Conservation (phyloP, 2,888 invertebrate genomes). For the Scaptomyza parva region DNA sequence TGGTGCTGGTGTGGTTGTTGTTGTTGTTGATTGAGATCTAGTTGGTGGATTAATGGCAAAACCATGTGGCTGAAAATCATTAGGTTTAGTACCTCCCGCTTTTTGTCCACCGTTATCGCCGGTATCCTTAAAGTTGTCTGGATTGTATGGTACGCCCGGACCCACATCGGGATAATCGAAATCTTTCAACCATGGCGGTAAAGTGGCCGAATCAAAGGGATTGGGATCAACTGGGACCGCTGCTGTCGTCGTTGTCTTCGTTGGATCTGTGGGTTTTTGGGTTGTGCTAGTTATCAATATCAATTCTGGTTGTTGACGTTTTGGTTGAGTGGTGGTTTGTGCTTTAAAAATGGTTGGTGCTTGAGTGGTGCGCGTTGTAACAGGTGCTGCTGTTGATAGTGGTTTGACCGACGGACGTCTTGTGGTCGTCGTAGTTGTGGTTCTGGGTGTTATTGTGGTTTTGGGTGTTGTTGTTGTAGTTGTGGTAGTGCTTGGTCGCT, state of each 20-base stretch:
- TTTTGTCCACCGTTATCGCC: constrained; percentile 13
- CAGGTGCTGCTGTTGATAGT: constrained; percentile 27
- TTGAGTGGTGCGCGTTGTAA: constrained; percentile 39
- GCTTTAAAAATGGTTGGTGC: constrained; percentile 41
- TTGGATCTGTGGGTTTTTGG: constrained; percentile 53
- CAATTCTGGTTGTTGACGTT: constrained; percentile 36
- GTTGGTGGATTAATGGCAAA: constrained; percentile 35
- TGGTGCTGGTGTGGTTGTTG: constrained; percentile 28
- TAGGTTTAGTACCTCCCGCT: constrained; percentile 59
- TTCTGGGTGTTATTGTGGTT: constrained; percentile 44
- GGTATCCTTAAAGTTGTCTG: constrained; percentile 51
- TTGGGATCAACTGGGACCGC: constrained; percentile 50
- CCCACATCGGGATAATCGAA: constrained; percentile 83
- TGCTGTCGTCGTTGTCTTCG: constrained; percentile 47
- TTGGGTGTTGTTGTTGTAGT: constrained; percentile 33
- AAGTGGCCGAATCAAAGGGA: constrained; percentile 79
- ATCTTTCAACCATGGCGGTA: constrained; percentile 81
- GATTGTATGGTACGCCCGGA: constrained; percentile 82
- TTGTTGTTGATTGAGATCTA: constrained; percentile 29
- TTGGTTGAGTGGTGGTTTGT: constrained; percentile 47
- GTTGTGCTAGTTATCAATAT: constrained; percentile 43
- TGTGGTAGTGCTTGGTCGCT: constrained; percentile 23
- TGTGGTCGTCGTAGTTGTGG: constrained; percentile 53
- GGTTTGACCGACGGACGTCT: constrained; percentile 37
- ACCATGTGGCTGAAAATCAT: constrained; percentile 63